Base-by-base conservation (phyloP, 2,888 invertebrate genomes). In the Caenorhabditis auriculariae region DNA sequence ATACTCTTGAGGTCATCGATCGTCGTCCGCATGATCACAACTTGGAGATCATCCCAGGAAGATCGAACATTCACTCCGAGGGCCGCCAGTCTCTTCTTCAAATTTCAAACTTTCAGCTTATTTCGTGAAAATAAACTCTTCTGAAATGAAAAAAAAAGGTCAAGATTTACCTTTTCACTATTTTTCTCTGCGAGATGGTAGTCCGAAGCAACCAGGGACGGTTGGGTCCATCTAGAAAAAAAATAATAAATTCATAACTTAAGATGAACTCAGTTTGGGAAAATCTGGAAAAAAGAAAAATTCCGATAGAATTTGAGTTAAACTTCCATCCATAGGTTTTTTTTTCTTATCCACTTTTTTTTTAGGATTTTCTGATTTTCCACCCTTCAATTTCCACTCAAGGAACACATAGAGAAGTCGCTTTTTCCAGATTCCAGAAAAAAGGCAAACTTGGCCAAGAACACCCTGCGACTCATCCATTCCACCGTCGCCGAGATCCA, bases 401-500 rank as follows among this genome's bases (percentile, higher is more conserved):
- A 27, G 3, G 15, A 12, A 24, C 55, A 41, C 3, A 42, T 21
- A 1, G 51, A 51, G 28, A 35, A 15, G 15, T 39, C 44, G 41
- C 54, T n/a, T n/a, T n/a, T n/a, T n/a, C n/a, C n/a, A n/a, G n/a
- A n/a, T n/a, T n/a, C n/a, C n/a, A n/a, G n/a, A n/a, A n/a, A n/a
- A n/a, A n/a, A n/a, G n/a, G n/a, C n/a, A n/a, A n/a, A 55, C 19
- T 60, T 57, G 9, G 89, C 89, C 89, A 96, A 90, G 60, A 96
- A 85, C 55, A 92, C 92, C 37, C 91, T 89, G n/a, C 93, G 91
- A 62, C 94, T 94, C 96, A 96, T 96, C 86, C 96, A 96, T 85
- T 96, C 96, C 57, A 96, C 85, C 21, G 94, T 87, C 72, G 92
- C 86, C 21, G 72, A 66, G 24, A 78, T 51, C 46, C 60, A 56